A percentile compares a stretch with the other conserved stretches of the same genome.
Evolutionary conservation across 1,140 invertebrate species (phyloP).

Genomic region (Leguminivora glycinivorella): DNA sequence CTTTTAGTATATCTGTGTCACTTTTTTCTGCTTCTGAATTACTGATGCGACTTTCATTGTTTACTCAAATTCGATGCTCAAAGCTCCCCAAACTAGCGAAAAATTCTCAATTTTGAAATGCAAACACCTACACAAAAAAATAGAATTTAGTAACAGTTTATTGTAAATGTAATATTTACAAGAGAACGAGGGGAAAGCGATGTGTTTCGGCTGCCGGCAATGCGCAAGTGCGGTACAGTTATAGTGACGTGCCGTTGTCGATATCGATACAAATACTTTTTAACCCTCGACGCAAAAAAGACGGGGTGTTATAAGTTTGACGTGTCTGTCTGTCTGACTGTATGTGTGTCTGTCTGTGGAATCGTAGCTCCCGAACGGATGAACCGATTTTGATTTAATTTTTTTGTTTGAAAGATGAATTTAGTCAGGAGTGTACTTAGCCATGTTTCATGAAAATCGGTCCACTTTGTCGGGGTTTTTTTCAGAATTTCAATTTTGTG

Average conservation of each 20-base stretch:
- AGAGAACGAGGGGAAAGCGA: constrained; percentile 16
- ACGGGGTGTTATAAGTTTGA: no score
- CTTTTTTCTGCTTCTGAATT: neutral
- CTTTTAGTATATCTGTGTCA: no score
- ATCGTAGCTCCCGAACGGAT: no score
- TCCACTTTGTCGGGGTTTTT: no score
- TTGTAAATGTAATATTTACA: constrained; percentile 30
- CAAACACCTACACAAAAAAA: neutral
- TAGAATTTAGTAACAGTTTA: constrained; percentile 13
- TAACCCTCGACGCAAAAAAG: no score
- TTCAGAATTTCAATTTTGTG: no score
- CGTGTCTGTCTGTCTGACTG: no score
- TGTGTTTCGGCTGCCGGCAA: neutral
- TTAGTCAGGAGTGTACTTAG: no score
- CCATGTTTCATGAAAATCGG: no score
- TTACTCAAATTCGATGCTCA: neutral
- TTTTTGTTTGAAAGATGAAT: no score
- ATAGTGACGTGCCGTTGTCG: constrained; percentile 38
- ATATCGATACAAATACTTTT: constrained; percentile 24
- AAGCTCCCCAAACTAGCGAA: neutral
- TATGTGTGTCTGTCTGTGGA: no score
- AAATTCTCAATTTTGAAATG: neutral
- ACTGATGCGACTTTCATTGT: neutral
- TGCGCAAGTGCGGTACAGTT: constrained; percentile 45
- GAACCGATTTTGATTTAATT: no score